Percentiles rank a stretch among this genome's conserved stretches.
Evolutionary conservation across 30 jellyfish, hydroid and myxozoan species (phyloP).

Genomic region (Haliclystus octoradiatus): DNA sequence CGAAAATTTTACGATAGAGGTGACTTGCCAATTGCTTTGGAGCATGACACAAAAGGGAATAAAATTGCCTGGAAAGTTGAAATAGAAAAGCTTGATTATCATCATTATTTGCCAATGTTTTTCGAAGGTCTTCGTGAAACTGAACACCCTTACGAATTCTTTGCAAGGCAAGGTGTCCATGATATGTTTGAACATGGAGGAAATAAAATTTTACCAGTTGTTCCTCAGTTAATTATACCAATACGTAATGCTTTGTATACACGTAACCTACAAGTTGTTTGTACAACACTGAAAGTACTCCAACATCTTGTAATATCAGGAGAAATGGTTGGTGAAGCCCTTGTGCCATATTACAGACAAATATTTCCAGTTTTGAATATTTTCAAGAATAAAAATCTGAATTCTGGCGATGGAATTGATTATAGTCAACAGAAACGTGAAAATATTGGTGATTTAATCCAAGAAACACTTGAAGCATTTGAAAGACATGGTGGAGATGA

Average conservation of each 20-base stretch:
- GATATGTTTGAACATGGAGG: conserved; percentile 95
- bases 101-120: conserved; percentile 81
- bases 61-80: conserved; percentile 96
- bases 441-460: conserved; percentile 82
- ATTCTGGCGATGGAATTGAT: conserved; percentile 84
- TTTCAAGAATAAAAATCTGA: conserved; percentile 69
- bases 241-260: conserved; percentile 79
- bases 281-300: conserved; percentile 74
- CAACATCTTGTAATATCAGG: conserved; percentile 87
- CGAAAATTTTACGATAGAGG: conserved; percentile 85
- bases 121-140: conserved; percentile 82
- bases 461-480: conserved; percentile 72
- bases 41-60: conserved; percentile 91
- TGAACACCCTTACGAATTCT: conserved; percentile 86
- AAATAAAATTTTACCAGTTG: conserved; percentile 66
- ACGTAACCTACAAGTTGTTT: conserved; percentile 51
- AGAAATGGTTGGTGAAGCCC: conserved; percentile 96
- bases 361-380: conserved; percentile 77
- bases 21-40: conserved; percentile 86
- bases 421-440: conserved; percentile 88
- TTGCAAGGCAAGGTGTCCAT: conserved; percentile 93
- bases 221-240: conserved; percentile 88
- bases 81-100: conserved; percentile 85
- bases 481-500: conserved; percentile 84
- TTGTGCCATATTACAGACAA: conserved; percentile 89